Base-by-base conservation (phyloP, 2,888 invertebrate species). In the Mimas tiliae region DNA sequence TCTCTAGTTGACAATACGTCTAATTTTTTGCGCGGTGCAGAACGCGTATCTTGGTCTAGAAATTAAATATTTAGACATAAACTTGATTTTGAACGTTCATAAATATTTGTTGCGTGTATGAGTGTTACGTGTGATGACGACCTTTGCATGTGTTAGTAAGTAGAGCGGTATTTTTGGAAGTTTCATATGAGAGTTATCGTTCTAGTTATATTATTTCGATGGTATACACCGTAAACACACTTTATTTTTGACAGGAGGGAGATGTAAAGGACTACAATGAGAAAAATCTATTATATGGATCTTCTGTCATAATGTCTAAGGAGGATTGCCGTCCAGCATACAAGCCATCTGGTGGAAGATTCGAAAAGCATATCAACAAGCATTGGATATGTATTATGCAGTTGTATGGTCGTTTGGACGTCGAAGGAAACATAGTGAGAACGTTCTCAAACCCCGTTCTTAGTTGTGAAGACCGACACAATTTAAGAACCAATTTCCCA, bases 271-370 rank as follows among this genome's bases (percentile, higher is more conserved):
- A 75, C 47, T 75, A 74, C 33, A 78, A 79, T 16, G 70, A 70
- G 65, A 53, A 69, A 1, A 38, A 27, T 2, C 64, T 77, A 1
- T 68, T 68, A 34, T 81, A 76, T 53, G 74, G 75, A 0, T 64
- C 80, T 4, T 71, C 70, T 0, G 62, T 68, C 1, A 70, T 84
- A 7, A 68, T 73, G 34, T 65, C 72, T 8, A 78, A 75, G 33
- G 34, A 66, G 0, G 63, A 67, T 12, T 82, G 84, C 14, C 11
- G 19, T 1, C 33, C 42, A 14, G 42, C 12, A 1, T 66, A 34
- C 33, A 47, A 52, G 8, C 50, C 50, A 9, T 7, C 16, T 16
- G 33, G 19, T 42, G 8, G 12, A 3, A 33, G 9, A 11, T 63
- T 53, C 14, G n/a, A 33, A 0, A 8, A 0, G 14, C 62, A 63